Base-by-base conservation (phyloP, 2,113 vertebrate species). In the Azemiops feae region DNA sequence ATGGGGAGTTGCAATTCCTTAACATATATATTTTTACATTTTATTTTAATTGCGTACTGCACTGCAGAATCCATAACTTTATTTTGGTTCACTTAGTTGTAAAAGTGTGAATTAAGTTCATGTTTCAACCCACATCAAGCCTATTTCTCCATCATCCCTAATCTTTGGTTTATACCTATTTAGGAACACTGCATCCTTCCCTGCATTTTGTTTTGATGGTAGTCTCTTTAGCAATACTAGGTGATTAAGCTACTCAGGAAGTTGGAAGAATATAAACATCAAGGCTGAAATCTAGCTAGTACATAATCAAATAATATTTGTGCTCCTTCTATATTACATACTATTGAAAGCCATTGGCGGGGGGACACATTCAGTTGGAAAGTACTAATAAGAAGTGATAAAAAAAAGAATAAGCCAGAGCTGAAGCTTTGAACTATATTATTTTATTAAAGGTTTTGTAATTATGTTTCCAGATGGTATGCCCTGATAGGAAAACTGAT, bases 241-340 rank as follows among this genome's bases (percentile, higher is more conserved):
- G 91, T 92, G 30, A 94, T 95, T 92, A 95, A 95, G 90, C 50
- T 93, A 95, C 53, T 89, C 85, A 53, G 39, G 52, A 60, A 96
- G 69, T 91, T 94, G 47, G 88, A 91, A 20, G 91, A 45, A 95
- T 93, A 39, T 95, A 90, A 95, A 18, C 16, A 89, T 55, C 92
- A 0, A 0, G 2, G 0, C 4, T 96, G 96, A 89, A 96, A 93
- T 81, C 69, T n/a, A 93, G 89, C 94, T 95, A 96, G 88, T 55
- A 93, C 50, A 90, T 89, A 95, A 91, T 89, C 4, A 0, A 89
- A 93, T 92, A 96, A 45, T 95, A 97, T 89, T 93, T 97, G 95
- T 94, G 92, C 91, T 95, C 89, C 93, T 95, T 87, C 92, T 95
- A 93, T 92, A 95, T 89, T 92, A 92, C 86, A 94, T 89, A 95